Evolutionary conservation across 2,888 invertebrate species (phyloP).

Genomic region (Sicus ferrugineus): DNA sequence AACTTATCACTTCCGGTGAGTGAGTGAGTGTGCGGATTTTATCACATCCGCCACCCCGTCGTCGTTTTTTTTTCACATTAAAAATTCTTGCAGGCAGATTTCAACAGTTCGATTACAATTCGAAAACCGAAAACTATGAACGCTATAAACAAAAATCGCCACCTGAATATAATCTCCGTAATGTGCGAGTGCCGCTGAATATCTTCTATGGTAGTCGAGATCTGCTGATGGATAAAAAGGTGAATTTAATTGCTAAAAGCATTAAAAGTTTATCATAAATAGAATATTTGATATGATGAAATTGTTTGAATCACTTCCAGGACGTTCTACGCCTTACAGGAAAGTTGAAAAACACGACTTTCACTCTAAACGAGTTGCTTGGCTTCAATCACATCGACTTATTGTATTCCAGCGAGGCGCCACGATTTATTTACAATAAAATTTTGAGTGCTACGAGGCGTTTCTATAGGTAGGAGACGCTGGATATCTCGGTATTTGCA

Average conservation of each 20-base stretch:
- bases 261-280: too few species aligned
- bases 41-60: not conserved
- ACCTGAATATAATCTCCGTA: slow-evolving; percentile 54
- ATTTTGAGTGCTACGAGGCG: slow-evolving; percentile 51
- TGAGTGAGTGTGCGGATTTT: not conserved
- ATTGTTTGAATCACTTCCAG: slow-evolving; percentile 36
- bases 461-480: slow-evolving; percentile 34
- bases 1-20: slow-evolving; percentile 60
- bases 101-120: slow-evolving; percentile 56
- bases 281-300: too few species aligned
- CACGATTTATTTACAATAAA: slow-evolving; percentile 51
- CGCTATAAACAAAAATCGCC: slow-evolving; percentile 54
- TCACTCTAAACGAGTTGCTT: slow-evolving; percentile 51
- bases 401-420: slow-evolving; percentile 53
- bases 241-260: too few species aligned
- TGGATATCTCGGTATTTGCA: not conserved
- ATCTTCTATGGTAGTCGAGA: slow-evolving; percentile 58
- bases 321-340: slow-evolving; percentile 51
- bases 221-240: slow-evolving; percentile 48
- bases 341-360: slow-evolving; percentile 49
- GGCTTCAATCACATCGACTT: slow-evolving; percentile 61
- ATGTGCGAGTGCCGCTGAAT: slow-evolving; percentile 55
- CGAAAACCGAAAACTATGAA: slow-evolving; percentile 50
- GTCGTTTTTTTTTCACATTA: slow-evolving; percentile 1
- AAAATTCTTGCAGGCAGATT: slow-evolving; percentile 52